These are phyloP conservation scores for Pipa parva DNA, from an alignment of 2,113 vertebrate genomes.

Conservation along the genomic window DNA sequence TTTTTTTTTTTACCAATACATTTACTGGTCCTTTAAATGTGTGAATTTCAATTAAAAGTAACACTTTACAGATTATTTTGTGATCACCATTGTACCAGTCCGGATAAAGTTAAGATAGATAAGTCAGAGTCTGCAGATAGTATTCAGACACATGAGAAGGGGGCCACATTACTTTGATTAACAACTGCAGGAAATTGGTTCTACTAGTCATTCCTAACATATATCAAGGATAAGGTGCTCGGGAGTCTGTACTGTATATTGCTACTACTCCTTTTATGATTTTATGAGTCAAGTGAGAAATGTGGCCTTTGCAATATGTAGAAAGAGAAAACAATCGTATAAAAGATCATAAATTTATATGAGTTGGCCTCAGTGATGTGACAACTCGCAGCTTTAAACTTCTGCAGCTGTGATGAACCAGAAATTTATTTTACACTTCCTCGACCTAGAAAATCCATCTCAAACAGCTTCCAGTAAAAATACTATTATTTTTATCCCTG, in stretches of 20 bases:
- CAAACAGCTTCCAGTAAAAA: constrained; percentile 26
- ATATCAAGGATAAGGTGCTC: constrained; percentile 49
- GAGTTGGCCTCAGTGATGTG: constrained; percentile 52
- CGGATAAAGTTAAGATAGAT: background rate
- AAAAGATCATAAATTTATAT: constrained; percentile 54
- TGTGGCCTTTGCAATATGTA: constrained; percentile 42
- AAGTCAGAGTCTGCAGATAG: constrained; percentile 20
- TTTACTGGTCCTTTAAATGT: too few species aligned
- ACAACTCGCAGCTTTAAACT: constrained; percentile 56
- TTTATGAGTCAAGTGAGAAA: constrained; percentile 55
- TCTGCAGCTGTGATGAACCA: constrained; percentile 52
- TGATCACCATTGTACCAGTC: background rate
- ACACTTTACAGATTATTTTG: background rate
- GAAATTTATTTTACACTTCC: constrained; percentile 52
- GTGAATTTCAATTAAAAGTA: too few species aligned
- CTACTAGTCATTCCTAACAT: constrained; percentile 48
- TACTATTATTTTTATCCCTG: constrained; percentile 18
- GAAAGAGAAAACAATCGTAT: constrained; percentile 56
- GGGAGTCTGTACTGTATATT: constrained; percentile 55
- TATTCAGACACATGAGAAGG: constrained; percentile 46
- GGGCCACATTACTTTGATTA: constrained; percentile 52
- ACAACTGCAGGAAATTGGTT: constrained; percentile 56
- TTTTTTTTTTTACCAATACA: too few species aligned
- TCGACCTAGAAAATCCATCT: constrained; percentile 21
- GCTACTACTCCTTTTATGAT: constrained; percentile 54